Base-by-base conservation (phyloP, 2,888 invertebrate genomes). In the Apodemia mormo region DNA sequence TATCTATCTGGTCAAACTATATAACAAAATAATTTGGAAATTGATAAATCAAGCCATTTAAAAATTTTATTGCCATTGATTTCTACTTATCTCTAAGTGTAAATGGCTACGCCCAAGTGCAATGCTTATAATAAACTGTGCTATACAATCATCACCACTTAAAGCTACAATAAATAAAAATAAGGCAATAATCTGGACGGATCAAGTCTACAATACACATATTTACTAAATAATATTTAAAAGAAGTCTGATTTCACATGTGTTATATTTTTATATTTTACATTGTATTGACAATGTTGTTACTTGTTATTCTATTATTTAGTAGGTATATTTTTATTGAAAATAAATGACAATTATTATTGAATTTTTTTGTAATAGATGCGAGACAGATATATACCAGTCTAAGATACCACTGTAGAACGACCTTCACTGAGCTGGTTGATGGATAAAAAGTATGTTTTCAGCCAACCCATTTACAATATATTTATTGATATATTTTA, bases 181-280 rank as follows among this genome's bases (percentile, higher is more conserved):
- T 88, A 88, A 87, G 85, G 85, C 81, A 80, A 86, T 83, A 76
- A 82, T 78, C 74, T 89, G 92, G 92, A 92, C 92, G 92, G 91
- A 89, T 80, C 77, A 78, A 80, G 52, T 29, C 43, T 56, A 69
- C 52, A 52, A 43, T 65, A 65, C 29, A 54, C 65, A 65, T 49
- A 49, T 14, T 66, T 49, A 52, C n/a, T 33, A 30, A 66, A 33
- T 6, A 7, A 52, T 66, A 66, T 52, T 33, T 54, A 37, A n/a
- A 66, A n/a, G 2, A 52, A 33, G 33, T 66, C 14, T 52, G 2
- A 52, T 30, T 12, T 29, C 58, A 30, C 58, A 12, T 49, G 14
- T 49, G 12, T 14, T 14, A 14, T 4, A 49, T 49, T 49, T 43
- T 43, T 43, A 43, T 10, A 43, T 43, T 43, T 9, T 9, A 43